A percentile compares a stretch with the other conserved stretches of the same genome.
Evolutionary conservation across 2,113 vertebrate species (phyloP).

Genomic region (Litocranius walleri): DNA sequence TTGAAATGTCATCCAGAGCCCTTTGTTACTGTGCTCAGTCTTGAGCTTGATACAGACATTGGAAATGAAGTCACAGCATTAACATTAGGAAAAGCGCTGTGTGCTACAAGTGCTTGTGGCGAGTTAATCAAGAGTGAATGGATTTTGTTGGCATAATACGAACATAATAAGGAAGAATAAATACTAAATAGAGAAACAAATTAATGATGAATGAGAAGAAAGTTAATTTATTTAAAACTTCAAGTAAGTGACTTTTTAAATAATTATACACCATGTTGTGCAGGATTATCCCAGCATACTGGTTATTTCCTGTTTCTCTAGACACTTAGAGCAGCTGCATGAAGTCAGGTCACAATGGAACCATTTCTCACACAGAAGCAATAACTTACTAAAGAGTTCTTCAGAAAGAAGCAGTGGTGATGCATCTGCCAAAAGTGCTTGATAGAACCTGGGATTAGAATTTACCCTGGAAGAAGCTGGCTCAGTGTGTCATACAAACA

Average conservation of each 20-base stretch:
- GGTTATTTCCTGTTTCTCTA: background rate
- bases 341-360: background rate
- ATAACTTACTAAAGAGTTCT: background rate
- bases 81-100: background rate
- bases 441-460: conserved; percentile 27
- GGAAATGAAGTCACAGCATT: background rate
- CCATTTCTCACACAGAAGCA: background rate
- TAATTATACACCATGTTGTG: background rate
- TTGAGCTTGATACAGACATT: background rate
- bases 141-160: background rate
- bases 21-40: background rate
- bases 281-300: background rate
- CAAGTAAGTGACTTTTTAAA: background rate
- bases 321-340: background rate
- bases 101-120: background rate
- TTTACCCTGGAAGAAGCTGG: conserved; percentile 33
- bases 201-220: background rate
- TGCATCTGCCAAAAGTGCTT: background rate
- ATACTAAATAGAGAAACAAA: background rate
- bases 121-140: background rate
- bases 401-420: background rate
- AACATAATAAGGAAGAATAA: background rate
- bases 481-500: conserved; percentile 40
- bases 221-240: background rate
- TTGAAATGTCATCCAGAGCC: background rate